Conservation (phyloP, 2,113 vertebrate species). For the Etia nguti region DNA sequence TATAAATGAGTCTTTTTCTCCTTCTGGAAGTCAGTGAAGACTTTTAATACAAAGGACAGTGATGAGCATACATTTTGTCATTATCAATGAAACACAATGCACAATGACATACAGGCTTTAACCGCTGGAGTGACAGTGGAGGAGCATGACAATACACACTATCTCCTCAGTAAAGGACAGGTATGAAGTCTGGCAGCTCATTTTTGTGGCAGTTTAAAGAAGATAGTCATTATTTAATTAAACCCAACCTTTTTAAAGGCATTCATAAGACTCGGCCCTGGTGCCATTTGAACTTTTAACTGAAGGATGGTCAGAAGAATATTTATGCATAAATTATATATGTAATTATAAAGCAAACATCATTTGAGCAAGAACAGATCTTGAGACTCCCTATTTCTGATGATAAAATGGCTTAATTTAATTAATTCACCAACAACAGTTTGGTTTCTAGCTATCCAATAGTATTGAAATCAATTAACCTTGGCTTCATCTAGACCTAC, state of each 20-base stretch:
- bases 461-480: fast-evolving
- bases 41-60: background rate
- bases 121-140: background rate
- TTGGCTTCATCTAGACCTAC: background rate
- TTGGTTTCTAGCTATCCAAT: background rate
- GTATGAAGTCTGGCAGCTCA: background rate
- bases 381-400: background rate
- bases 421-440: background rate
- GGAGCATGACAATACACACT: background rate
- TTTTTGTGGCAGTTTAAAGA: background rate
- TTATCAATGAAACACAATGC: background rate
- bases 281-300: background rate
- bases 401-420: background rate
- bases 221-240: background rate
- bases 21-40: background rate
- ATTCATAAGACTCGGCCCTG: background rate
- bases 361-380: background rate
- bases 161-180: background rate
- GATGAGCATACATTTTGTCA: background rate
- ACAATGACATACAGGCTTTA: background rate
- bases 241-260: background rate
- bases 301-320: background rate
- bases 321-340: background rate
- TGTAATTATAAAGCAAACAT: background rate
- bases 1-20: too few relatives aligned